These are phyloP conservation scores for Ochotona curzoniae DNA, from an alignment of 2,113 vertebrate species.

Conservation along the genomic window DNA sequence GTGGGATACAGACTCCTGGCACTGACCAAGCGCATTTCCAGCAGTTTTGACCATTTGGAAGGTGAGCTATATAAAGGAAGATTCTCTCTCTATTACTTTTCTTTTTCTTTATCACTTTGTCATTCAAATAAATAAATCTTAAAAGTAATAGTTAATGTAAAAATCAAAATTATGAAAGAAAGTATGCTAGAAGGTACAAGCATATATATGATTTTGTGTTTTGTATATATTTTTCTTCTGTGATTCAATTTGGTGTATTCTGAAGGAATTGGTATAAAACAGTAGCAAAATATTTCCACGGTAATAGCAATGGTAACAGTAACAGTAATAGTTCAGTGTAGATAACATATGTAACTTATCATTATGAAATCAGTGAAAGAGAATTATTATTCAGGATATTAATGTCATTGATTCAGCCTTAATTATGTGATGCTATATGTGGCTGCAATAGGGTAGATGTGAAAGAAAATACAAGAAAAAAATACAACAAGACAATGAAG, in stretches of 20 bases:
- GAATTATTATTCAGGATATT: too few relatives aligned
- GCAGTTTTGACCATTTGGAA: too few relatives aligned
- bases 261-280: neutral
- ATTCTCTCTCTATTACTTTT: too few relatives aligned
- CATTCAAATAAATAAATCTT: too few relatives aligned
- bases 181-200: neutral
- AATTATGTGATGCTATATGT: neutral
- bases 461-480: neutral
- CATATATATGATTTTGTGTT: neutral
- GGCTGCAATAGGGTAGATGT: neutral
- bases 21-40: too few relatives aligned
- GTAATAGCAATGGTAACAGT: neutral
- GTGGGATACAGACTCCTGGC: too few relatives aligned
- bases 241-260: neutral
- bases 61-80: too few relatives aligned
- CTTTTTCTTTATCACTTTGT: too few relatives aligned
- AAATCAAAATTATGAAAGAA: neutral
- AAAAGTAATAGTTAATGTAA: neutral
- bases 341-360: neutral
- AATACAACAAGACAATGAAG: too few relatives aligned
- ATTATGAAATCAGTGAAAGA: neutral
- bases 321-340: neutral
- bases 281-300: neutral
- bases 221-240: neutral
- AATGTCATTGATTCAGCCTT: neutral